These are phyloP conservation scores for Caenorhabditis afra DNA, from an alignment of 2,888 invertebrate species.

Conservation along the genomic window DNA sequence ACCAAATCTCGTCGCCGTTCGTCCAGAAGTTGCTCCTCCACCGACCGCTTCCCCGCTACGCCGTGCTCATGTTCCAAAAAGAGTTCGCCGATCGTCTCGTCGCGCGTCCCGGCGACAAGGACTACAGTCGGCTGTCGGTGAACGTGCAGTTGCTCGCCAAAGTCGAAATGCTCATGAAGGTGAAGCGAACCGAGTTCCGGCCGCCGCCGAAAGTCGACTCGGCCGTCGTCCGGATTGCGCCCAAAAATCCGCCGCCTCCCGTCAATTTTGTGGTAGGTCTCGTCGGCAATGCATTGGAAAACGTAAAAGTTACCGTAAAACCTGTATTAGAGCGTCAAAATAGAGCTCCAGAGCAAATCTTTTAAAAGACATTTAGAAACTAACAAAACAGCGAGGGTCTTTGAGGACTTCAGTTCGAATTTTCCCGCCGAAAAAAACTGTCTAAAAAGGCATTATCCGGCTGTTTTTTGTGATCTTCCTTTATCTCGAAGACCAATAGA, in stretches of 20 bases:
- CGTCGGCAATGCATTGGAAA: background rate
- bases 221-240: constrained; percentile 96
- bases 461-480: too few relatives aligned
- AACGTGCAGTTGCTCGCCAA: constrained; percentile 95
- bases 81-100: constrained; percentile 98
- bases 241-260: constrained; percentile 93
- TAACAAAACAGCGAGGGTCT: too few relatives aligned
- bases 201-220: constrained; percentile 99
- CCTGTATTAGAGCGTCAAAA: too few relatives aligned
- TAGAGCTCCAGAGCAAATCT: too few relatives aligned
- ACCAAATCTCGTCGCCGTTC: constrained; percentile 94
- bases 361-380: too few relatives aligned
- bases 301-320: too few relatives aligned
- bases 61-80: constrained; percentile 97
- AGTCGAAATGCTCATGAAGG: constrained; percentile 87
- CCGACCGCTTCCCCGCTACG: constrained; percentile 86
- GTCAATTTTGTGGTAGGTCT: constrained; percentile 66
- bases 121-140: constrained; percentile 95
- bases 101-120: constrained; percentile 96
- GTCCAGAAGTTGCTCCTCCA: constrained; percentile 91
- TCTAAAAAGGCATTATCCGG: too few relatives aligned
- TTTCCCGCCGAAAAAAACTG: too few relatives aligned
- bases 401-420: too few relatives aligned
- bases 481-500: too few relatives aligned
- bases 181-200: constrained; percentile 97